Conservation (phyloP, 53 echinoderm and acorn worm species). For the Hippasteria phrygiana region DNA sequence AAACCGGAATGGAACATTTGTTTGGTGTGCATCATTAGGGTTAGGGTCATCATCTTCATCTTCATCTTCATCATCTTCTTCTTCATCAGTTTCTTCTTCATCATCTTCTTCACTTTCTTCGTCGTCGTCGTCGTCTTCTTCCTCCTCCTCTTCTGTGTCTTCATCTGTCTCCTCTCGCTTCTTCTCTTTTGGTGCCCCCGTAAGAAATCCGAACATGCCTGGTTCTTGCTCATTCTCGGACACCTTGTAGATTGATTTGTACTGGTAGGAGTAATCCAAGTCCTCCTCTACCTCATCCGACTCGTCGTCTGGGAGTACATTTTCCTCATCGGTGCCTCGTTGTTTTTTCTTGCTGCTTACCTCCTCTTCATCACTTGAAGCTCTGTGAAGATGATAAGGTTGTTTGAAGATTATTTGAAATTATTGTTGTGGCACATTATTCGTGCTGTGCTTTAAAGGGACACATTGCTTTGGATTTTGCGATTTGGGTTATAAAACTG, state of each 20-base stretch:
- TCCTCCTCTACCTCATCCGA: neutral
- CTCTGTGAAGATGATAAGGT: conserved; percentile 45
- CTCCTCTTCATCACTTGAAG: conserved; percentile 80
- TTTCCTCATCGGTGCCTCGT: neutral
- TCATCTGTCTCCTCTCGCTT: neutral
- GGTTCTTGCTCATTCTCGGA: neutral
- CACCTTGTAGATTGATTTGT: neutral
- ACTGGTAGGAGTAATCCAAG: conserved; percentile 53
- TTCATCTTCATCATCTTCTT: neutral
- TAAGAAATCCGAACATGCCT: no score
- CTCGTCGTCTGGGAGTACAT: neutral
- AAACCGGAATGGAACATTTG: neutral
- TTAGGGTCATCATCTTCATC: no score
- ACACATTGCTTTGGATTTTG: no score
- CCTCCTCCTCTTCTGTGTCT: neutral
- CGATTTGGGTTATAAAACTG: no score
- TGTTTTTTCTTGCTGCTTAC: neutral
- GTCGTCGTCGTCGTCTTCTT: neutral
- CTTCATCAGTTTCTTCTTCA: neutral
- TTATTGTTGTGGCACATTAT: neutral
- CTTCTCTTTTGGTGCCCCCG: no score
- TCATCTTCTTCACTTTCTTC: conserved; percentile 32
- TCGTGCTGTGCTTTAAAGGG: no score
- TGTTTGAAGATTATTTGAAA: neutral
- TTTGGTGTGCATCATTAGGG: no score